Evolutionary conservation across 2,888 invertebrate genomes (phyloP), one percentile per base, ranked within the genome.

Genomic region (Rhopalosiphum nymphaeae): DNA sequence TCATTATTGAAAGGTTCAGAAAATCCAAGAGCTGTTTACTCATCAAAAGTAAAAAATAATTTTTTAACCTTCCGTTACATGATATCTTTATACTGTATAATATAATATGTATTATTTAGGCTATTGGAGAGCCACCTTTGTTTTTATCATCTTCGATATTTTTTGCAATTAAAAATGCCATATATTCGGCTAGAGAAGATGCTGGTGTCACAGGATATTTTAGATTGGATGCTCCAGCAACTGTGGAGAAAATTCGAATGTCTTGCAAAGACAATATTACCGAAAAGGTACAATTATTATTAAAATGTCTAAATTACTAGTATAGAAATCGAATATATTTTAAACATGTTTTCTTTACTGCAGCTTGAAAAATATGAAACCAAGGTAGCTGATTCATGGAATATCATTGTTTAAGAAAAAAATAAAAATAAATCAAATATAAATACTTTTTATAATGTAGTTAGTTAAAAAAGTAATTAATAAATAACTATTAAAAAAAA

Each of bases 71-170:
- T 78, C 67, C 16, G 36, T 78, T 36, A 21, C 36, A 36, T 36
- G 29, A 85, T n/a, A 53, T 26, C 42, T 86, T 16, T 29, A 42
- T 85, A 25, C 3, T 29, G 25, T 21, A 44, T 87, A 91, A 57
- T 26, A 89, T 46, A n/a, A 87, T 85, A 36, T 78, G 85, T 91
- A 87, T 94, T 94, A 96, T 96, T 13, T 95, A 98, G 98, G 99
- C 98, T 95, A 97, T 99, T 78, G 99, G 99, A 0, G 99, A 99
- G 96, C 99, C 99, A 0, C 99, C 99, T 0, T 96, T 99, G 11
- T 98, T 99, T 95, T 96, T 99, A 95, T 98, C 99, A 0, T 97
- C 97, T n/a, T 97, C 98, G 0, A 97, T 97, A 0, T 98, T 98
- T 96, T 99, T 98, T 95, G 99, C 99, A 0, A 98, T 99, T 95